Evolutionary conservation across 1,140 invertebrate genomes (phyloP), one percentile per base, ranked within the genome.

Genomic region (Melipona quadrifasciata): DNA sequence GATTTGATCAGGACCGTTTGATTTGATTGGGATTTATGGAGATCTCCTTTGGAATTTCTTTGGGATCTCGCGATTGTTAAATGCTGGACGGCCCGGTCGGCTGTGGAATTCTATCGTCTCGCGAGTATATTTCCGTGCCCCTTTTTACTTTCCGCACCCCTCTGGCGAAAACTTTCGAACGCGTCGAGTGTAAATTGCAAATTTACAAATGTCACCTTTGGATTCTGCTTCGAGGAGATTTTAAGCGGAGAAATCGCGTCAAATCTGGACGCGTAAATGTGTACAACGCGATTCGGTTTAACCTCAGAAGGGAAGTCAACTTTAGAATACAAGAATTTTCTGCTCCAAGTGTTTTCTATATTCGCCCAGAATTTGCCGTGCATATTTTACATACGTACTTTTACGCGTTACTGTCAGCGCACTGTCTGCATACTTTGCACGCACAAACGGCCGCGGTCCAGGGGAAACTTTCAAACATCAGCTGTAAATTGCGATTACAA

Each of bases 1-100:
- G 34, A 14, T 2, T 4, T n/a, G 34, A 72, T 72, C n/a, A 72
- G 70, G 21, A 24, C 19, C 12, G 72, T 55, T 70, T 70, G 67
- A 70, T 67, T 67, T 39, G 67, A 70, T 67, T 67, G 17, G 65
- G 67, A 70, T 70, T 70, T 70, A 70, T 70, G 34, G 34, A 24
- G 67, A 70, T 70, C n/a, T 4, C n/a, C 10, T 47, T 47, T 47
- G 21, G 10, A 1, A 16, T 34, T 39, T 11, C 4, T 39, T 70
- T 14, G 19, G 11, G 3, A 65, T 61, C n/a, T 61, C n/a, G 24
- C 58, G 3, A 61, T 61, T 61, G 24, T n/a, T 61, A 61, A 61
- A 14, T 61, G 24, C 21, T 58, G 12, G 57, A 10, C 17, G 57
- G 21, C 10, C 12, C 24, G 21, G 57, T 24, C 19, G 17, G 57